These are phyloP conservation scores for Mystacornis crossleyi DNA, from an alignment of 2,113 vertebrate genomes.

Conservation along the genomic window DNA sequence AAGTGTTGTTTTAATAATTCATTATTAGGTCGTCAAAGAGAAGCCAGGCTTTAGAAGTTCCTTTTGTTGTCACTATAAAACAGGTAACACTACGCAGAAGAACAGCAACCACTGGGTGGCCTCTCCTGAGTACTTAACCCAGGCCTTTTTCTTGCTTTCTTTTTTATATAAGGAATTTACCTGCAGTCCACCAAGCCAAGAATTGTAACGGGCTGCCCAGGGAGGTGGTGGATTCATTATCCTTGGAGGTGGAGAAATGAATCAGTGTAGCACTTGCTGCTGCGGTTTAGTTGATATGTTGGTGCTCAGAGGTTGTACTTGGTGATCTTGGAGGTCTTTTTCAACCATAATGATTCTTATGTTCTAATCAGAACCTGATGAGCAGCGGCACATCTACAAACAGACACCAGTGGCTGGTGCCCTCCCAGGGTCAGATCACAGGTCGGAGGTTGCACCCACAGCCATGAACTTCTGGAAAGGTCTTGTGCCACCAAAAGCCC, in stretches of 20 bases:
- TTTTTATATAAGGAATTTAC: background rate
- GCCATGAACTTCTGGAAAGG: background rate
- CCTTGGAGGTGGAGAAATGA: background rate
- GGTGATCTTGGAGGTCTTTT: background rate
- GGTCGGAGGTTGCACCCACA: accelerated
- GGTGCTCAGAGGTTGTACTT: background rate
- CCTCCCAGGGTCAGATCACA: background rate
- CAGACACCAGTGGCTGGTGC: background rate
- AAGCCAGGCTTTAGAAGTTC: background rate
- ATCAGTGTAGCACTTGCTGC: too few relatives aligned
- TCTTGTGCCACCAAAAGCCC: background rate
- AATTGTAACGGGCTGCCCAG: background rate
- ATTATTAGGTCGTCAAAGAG: background rate
- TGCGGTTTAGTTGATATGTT: accelerated
- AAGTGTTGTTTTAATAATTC: slow-evolving; percentile 39
- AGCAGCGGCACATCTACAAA: background rate
- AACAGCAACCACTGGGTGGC: background rate
- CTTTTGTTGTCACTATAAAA: background rate
- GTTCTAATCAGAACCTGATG: background rate
- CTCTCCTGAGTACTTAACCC: background rate
- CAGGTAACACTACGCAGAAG: background rate
- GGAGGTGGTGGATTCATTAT: background rate
- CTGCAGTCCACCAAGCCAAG: background rate
- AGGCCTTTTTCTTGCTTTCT: background rate
- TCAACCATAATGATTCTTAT: accelerated